Conservation (phyloP, 2,113 vertebrate genomes). For the Aphyosemion australe region DNA sequence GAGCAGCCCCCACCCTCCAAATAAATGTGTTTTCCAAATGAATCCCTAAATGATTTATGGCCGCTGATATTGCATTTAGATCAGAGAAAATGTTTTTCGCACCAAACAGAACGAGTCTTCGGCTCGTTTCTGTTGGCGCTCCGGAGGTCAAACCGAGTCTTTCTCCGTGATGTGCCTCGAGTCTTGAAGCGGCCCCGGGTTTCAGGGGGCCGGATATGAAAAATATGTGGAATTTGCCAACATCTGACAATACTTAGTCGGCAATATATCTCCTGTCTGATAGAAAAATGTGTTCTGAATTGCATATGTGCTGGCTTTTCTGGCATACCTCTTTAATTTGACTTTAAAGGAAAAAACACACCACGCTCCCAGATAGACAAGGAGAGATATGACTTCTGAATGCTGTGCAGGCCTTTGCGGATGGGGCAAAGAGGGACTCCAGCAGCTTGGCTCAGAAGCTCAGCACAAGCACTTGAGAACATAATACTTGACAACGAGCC, state of each 20-base stretch:
- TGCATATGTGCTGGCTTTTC: conserved; percentile 71
- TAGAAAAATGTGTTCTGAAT: conserved; percentile 80
- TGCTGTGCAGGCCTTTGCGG: conserved; percentile 52
- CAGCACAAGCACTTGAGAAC: conserved; percentile 65
- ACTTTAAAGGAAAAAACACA: conserved; percentile 67
- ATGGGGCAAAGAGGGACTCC: conserved; percentile 58
- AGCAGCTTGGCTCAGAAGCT: conserved; percentile 67
- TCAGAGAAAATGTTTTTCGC: conserved; percentile 64
- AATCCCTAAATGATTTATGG: conserved; percentile 77
- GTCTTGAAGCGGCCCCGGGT: conserved; percentile 68
- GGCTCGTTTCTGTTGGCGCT: conserved; percentile 67
- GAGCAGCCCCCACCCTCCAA: conserved; percentile 52
- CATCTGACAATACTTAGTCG: conserved; percentile 80
- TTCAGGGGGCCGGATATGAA: conserved; percentile 78
- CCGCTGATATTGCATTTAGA: conserved; percentile 74
- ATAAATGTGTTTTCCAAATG: conserved; percentile 75
- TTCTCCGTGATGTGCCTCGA: conserved; percentile 70
- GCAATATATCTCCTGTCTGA: conserved; percentile 79
- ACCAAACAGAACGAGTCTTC: conserved; percentile 70
- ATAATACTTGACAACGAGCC: conserved; percentile 65
- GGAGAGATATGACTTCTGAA: conserved; percentile 54
- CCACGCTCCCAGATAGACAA: conserved; percentile 57
- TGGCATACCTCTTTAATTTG: conserved; percentile 74
- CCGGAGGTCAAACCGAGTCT: conserved; percentile 70
- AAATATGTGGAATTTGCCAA: conserved; percentile 81